Conservation (phyloP, 2,797 vertebrate species). For the Acanthornis magna region DNA sequence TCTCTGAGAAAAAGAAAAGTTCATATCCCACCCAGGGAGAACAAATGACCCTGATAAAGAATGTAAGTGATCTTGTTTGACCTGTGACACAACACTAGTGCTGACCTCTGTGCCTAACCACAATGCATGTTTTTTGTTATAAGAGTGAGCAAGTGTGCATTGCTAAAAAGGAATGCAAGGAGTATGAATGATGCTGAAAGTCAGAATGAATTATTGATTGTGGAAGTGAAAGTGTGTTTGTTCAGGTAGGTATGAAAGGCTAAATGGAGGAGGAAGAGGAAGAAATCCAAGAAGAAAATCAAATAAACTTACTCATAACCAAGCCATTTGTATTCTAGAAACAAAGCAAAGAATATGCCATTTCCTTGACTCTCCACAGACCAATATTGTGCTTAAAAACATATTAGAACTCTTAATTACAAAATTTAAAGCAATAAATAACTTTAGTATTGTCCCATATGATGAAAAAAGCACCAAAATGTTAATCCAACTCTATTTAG, state of each 20-base stretch:
- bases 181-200: conserved; percentile 55
- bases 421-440: background rate
- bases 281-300: conserved; percentile 1
- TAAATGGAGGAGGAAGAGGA: background rate
- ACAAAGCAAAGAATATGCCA: background rate
- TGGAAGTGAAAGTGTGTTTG: conserved; percentile 51
- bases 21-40: conserved; percentile 78
- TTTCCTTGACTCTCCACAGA: background rate
- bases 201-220: conserved; percentile 31
- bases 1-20: conserved; percentile 66
- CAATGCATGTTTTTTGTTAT: conserved; percentile 72
- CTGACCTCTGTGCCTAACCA: conserved; percentile 63
- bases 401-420: background rate
- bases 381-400: background rate
- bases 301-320: background rate
- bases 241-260: conserved; percentile 1
- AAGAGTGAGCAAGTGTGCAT: conserved; percentile 46
- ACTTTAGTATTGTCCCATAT: background rate
- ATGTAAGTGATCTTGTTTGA: conserved; percentile 76
- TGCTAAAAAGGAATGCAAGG: conserved; percentile 62
- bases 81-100: conserved; percentile 62
- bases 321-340: background rate
- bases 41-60: conserved; percentile 76
- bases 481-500: background rate
- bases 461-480: background rate